phyloP scores from a whole-genome alignment of 2,797 vertebrate species.

The Danionella dracula region DNA sequence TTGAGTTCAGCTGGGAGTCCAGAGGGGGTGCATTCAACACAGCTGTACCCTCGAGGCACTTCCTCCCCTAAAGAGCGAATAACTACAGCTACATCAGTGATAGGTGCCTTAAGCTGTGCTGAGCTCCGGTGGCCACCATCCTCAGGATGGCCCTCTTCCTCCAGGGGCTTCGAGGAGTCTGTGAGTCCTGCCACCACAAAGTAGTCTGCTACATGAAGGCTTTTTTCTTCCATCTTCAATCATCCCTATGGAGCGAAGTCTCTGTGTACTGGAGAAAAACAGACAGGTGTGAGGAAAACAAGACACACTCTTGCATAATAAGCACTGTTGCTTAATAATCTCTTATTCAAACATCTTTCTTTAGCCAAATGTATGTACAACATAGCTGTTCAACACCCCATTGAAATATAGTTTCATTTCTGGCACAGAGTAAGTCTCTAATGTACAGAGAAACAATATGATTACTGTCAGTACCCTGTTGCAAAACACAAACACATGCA shows the following conservation, averaged over 20 bases:
- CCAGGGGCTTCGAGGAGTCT: conserved; percentile 86
- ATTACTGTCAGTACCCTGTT: conserved; percentile 28
- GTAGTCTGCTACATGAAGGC: conserved; percentile 96
- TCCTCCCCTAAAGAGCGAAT: conserved; percentile 94
- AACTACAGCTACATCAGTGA: conserved; percentile 92
- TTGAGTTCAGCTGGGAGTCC: conserved; percentile 95
- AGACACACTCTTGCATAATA: not conserved
- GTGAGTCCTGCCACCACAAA: conserved; percentile 97
- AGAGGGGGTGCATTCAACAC: conserved; percentile 87
- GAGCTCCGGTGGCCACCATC: conserved; percentile 82
- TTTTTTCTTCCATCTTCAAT: conserved; percentile 98
- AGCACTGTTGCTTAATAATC: not conserved
- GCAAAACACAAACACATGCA: conserved; percentile 1
- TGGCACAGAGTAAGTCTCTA: not conserved
- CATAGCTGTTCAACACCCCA: conserved; percentile 1
- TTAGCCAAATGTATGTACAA: no score
- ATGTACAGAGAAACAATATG: conserved; percentile 12
- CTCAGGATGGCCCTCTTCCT: conserved; percentile 91
- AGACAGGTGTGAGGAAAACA: not conserved
- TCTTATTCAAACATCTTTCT: not conserved
- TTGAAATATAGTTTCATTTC: conserved; percentile 5
- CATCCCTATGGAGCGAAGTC: conserved; percentile 72
- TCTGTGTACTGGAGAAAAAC: conserved; percentile 49
- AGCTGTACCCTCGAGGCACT: conserved; percentile 85
- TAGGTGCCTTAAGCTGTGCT: conserved; percentile 84